Conservation (phyloP, 2,888 invertebrate genomes). For the Periphyllus acericola region DNA sequence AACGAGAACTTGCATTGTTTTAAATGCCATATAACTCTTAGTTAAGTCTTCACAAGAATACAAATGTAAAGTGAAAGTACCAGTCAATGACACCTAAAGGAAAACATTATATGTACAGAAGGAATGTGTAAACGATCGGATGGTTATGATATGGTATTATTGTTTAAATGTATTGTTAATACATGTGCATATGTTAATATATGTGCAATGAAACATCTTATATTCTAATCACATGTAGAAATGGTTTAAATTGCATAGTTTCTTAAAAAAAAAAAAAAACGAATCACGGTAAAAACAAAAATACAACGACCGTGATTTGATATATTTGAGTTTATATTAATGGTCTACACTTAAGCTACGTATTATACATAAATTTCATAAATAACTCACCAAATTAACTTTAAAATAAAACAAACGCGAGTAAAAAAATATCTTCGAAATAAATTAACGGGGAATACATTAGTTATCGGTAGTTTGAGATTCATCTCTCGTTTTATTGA, state of each 20-base stretch:
- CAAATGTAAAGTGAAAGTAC: conserved; percentile 53
- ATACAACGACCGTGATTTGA: neutral
- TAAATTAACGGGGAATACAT: no score
- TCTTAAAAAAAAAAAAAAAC: neutral
- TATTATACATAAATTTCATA: no score
- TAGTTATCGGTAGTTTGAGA: no score
- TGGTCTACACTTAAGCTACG: no score
- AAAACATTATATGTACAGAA: conserved; percentile 34
- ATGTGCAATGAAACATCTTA: neutral
- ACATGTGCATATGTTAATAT: neutral
- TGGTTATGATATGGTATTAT: conserved; percentile 21
- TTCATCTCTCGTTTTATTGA: no score
- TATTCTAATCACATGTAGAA: neutral
- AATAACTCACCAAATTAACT: no score
- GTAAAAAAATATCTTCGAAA: no score
- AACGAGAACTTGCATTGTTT: conserved; percentile 48
- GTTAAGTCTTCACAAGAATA: conserved; percentile 52
- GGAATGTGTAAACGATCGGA: neutral
- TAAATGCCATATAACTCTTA: conserved; percentile 46
- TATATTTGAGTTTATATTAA: neutral
- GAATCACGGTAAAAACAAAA: conserved; percentile 3
- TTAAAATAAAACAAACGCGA: no score
- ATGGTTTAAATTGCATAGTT: neutral
- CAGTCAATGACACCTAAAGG: conserved; percentile 54
- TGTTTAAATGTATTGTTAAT: conserved; percentile 38